Evolutionary conservation across 2,888 invertebrate species (phyloP), one percentile per base, ranked within the genome.

Genomic region (Plagiodera versicolora): DNA sequence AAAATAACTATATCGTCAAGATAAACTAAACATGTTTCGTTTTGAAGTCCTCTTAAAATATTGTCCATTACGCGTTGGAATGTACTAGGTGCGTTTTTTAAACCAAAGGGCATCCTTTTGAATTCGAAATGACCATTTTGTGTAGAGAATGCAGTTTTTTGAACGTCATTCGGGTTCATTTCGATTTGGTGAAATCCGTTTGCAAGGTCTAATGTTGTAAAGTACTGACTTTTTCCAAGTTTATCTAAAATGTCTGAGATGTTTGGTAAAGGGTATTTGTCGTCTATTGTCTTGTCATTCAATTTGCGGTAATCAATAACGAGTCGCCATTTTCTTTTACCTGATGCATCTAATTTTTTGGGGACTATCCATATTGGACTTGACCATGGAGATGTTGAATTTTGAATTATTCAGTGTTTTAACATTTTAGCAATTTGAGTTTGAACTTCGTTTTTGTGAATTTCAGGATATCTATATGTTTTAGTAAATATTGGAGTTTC

Each of bases 401-500:
- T 45, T 61, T 55, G 28, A 32, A 62, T 60, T 18, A 61, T 61
- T 28, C 56, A 50, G 9, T 54, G 24, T 11, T 52, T 20, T 14
- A 53, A 14, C 61, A 69, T 62, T 53, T 51, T 53, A 8, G 57
- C 19, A 0, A 67, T 52, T 62, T 67, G 66, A 24, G 17, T 59
- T n/a, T 60, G n/a, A 8, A 73, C 67, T 58, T 72, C 70, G 30
- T 64, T 50, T 57, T 66, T 68, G 47, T 72, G 70, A 1, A 71
- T 51, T 11, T 67, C 49, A 8, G 74, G 71, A 18, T 71, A 70
- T 45, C 70, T 52, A 62, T 68, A 63, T 30, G 69, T 59, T 60
- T 70, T 71, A 65, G 65, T 24, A n/a, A n/a, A n/a, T n/a, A n/a
- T n/a, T n/a, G n/a, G n/a, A n/a, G n/a, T n/a, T n/a, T n/a, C n/a